A percentile compares a stretch with the other conserved stretches of the same genome.
These are phyloP conservation scores for Agraylea sexmaculata DNA, from an alignment of 1,140 invertebrate genomes.

Conservation along the genomic window DNA sequence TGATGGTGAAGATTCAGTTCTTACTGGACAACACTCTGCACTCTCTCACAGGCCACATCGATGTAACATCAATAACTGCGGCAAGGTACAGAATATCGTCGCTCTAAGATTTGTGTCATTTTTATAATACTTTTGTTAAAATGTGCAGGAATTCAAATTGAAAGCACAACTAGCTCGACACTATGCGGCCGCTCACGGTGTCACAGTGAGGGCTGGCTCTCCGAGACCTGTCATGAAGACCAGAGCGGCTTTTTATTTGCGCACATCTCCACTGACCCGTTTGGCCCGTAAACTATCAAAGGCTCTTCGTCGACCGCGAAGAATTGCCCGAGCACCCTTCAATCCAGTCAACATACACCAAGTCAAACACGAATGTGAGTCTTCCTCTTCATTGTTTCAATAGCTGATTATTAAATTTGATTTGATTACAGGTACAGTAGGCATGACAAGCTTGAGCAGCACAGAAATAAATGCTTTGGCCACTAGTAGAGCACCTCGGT, in stretches of 20 bases:
- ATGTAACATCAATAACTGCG: constrained; percentile 80
- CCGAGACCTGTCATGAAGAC: constrained; percentile 93
- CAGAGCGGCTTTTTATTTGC: constrained; percentile 87
- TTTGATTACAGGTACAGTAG: constrained; percentile 45
- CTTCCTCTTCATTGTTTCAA: constrained; percentile 2
- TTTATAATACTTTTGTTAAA: constrained; percentile 21
- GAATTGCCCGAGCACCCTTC: constrained; percentile 79
- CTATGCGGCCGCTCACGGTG: constrained; percentile 82
- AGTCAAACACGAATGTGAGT: constrained; percentile 76
- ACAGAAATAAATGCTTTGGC: constrained; percentile 48
- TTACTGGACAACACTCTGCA: constrained; percentile 29
- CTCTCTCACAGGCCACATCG: constrained; percentile 68
- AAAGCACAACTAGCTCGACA: constrained; percentile 86
- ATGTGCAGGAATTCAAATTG: constrained; percentile 69
- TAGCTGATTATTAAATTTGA: not conserved
- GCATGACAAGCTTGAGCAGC: constrained; percentile 47
- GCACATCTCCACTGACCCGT: constrained; percentile 77
- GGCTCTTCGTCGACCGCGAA: constrained; percentile 69
- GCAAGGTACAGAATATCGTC: constrained; percentile 44
- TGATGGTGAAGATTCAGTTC: constrained; percentile 37
- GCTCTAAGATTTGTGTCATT: constrained; percentile 8
- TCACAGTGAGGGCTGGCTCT: constrained; percentile 54
- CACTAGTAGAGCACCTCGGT: constrained; percentile 37
- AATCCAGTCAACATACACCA: constrained; percentile 71
- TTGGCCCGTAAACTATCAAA: constrained; percentile 76